Evolutionary conservation across 2,113 vertebrate genomes (phyloP).

Genomic region (Colinus virginianus): DNA sequence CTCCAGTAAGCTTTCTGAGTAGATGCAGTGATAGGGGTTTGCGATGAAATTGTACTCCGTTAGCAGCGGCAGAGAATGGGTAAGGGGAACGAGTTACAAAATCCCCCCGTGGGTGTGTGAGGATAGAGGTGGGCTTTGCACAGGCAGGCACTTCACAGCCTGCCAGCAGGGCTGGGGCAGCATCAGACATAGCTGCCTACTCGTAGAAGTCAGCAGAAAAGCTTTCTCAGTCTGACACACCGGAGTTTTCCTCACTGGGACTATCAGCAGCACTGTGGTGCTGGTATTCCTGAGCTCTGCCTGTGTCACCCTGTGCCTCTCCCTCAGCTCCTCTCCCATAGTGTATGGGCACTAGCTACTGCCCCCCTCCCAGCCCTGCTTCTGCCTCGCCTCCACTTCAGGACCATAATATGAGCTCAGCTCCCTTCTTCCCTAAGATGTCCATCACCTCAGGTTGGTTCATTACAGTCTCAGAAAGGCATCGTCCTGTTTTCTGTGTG

Average conservation of each 20-base stretch:
- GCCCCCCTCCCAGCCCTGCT: background rate
- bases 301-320: background rate
- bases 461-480: background rate
- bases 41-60: background rate
- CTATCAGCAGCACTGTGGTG: background rate
- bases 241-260: background rate
- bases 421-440: background rate
- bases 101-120: background rate
- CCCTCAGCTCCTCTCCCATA: rapidly evolving
- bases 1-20: background rate
- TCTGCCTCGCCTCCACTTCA: background rate
- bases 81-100: background rate
- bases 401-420: background rate
- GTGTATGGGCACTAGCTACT: background rate
- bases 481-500: background rate
- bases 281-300: background rate
- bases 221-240: background rate
- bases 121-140: background rate
- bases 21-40: background rate
- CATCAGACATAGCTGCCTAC: background rate
- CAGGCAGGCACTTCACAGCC: background rate
- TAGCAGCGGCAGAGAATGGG: background rate
- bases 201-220: background rate
- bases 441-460: background rate
- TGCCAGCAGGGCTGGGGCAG: rapidly evolving